Evolutionary conservation across 2,797 vertebrate genomes (phyloP), one percentile per base, ranked within the genome.

Genomic region (Mastacembelus armatus): DNA sequence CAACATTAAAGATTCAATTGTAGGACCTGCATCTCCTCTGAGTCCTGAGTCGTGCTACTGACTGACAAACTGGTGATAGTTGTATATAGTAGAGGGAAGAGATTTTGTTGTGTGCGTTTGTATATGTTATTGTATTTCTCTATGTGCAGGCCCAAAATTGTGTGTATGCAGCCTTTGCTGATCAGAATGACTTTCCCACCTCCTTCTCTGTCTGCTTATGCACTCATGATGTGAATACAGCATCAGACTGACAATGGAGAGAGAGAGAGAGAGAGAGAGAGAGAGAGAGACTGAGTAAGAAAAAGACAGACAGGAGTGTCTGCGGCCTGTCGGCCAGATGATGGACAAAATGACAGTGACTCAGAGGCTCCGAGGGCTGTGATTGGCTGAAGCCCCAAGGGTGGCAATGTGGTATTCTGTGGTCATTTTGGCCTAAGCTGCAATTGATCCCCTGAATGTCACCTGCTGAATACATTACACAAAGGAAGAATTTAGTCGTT

Each of bases 151-250:
- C 50, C 12, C 9, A 12, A 33, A 57, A 76, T 22, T 45, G 30
- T 67, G 26, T 84, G 67, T 22, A 26, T 26, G 61, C 63, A 38
- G 64, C 51, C 35, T 57, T 79, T 70, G 56, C 45, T 7, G 40
- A 74, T 80, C 73, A 48, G 48, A 42, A 48, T 74, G 77, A 87
- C 85, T 88, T 91, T 83, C 60, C 59, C 9, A 5, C 81, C 74
- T 82, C 83, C 83, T 86, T 81, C 47, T 48, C 61, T 74, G 83
- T 65, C 66, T 71, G 62, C 42, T 61, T 43, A n/a, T 56, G 42
- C 24, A 57, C 63, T 49, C 77, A 38, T 77, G 70, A 70, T 55
- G 73, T 51, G 74, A 83, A 70, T 70, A 39, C 72, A 38, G 51
- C 50, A 74, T 83, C 62, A 68, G 62, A 59, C 38, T 66, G 69